These are phyloP conservation scores for Vanacampus margaritifer DNA, from an alignment of 2,113 vertebrate species.

Conservation along the genomic window DNA sequence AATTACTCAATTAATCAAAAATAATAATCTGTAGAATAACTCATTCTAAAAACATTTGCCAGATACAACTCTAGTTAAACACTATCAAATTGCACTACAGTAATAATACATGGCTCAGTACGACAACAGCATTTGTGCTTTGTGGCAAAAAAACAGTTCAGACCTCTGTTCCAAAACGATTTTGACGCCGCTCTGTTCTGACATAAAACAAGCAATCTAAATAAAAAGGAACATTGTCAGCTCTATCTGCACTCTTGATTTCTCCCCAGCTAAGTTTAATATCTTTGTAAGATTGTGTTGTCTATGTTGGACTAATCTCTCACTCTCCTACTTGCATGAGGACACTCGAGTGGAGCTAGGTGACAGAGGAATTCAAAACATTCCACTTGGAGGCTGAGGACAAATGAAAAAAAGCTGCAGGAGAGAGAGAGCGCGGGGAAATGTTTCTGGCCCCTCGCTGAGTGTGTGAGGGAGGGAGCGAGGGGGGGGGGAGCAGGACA, in stretches of 20 bases:
- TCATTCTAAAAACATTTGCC: no score
- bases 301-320: slow-evolving; percentile 19
- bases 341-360: slow-evolving; percentile 53
- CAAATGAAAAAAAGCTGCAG: slow-evolving; percentile 30
- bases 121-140: neutral
- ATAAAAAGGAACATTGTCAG: neutral
- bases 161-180: neutral
- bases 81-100: neutral
- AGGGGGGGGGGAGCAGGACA: slow-evolving; percentile 26
- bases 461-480: slow-evolving; percentile 42
- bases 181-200: neutral
- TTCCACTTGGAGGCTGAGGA: slow-evolving; percentile 58
- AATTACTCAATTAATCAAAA: no score
- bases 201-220: neutral
- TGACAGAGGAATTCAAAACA: slow-evolving; percentile 64
- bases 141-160: no score
- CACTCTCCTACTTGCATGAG: slow-evolving; percentile 26
- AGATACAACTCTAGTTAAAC: no score
- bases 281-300: slow-evolving; percentile 22
- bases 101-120: neutral
- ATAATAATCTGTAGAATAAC: no score
- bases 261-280: neutral
- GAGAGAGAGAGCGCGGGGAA: slow-evolving; percentile 33
- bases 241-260: slow-evolving; percentile 4
- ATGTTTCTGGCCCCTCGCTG: slow-evolving; percentile 46